Conservation (phyloP, 2,888 invertebrate genomes). For the Orthonevra nobilis region DNA sequence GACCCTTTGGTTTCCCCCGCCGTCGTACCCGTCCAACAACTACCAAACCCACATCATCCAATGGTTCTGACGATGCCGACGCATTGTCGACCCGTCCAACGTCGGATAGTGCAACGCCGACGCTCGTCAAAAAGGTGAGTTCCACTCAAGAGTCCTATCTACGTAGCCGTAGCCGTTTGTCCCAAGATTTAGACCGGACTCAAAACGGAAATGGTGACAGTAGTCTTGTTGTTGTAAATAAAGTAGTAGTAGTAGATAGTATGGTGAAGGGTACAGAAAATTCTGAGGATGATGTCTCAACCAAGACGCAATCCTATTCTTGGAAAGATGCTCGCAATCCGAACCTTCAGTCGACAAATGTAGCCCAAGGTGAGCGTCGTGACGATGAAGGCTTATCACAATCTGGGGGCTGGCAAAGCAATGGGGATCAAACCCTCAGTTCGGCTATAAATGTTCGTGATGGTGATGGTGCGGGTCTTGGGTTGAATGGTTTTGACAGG, state of each 20-base stretch:
- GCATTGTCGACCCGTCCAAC: constrained; percentile 27
- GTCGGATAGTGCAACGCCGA: constrained; percentile 57
- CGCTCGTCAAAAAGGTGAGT: constrained; percentile 79
- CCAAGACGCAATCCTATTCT: constrained; percentile 43
- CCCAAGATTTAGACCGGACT: constrained; percentile 49
- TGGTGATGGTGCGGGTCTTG: constrained; percentile 47
- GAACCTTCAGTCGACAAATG: constrained; percentile 34
- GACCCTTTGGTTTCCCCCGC: constrained; percentile 81
- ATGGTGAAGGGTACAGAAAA: constrained; percentile 53
- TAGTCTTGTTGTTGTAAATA: constrained; percentile 65
- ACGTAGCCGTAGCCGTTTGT: constrained; percentile 62
- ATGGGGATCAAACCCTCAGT: constrained; percentile 46
- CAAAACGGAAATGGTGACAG: constrained; percentile 49
- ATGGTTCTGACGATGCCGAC: constrained; percentile 51
- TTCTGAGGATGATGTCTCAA: neutral
- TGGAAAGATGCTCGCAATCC: constrained; percentile 61
- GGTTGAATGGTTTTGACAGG: constrained; percentile 45
- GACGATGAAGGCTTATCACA: constrained; percentile 52
- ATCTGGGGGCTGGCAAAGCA: constrained; percentile 37
- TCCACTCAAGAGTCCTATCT: constrained; percentile 71
- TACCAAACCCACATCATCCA: constrained; percentile 72
- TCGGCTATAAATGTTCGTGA: constrained; percentile 41
- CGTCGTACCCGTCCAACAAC: constrained; percentile 80
- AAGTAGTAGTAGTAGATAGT: constrained; percentile 65
- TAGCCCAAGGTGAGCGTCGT: constrained; percentile 55